phyloP scores from a whole-genome alignment of 2,888 invertebrate species.

The Acanthosepion esculentum region DNA sequence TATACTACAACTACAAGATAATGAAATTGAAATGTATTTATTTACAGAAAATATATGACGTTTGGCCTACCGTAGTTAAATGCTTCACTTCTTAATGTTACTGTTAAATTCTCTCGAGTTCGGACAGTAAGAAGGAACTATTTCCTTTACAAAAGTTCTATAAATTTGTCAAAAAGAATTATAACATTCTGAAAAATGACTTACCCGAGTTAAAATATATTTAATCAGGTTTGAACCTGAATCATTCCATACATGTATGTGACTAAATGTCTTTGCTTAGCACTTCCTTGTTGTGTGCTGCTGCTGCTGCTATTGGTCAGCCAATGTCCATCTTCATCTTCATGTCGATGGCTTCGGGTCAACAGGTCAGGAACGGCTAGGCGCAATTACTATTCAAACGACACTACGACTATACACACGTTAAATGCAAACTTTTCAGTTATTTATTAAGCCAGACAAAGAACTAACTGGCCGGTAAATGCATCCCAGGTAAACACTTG shows the following conservation, averaged over 20 bases:
- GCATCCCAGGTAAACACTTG: no score
- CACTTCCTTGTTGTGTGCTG: neutral
- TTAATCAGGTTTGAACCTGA: neutral
- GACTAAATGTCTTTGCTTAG: neutral
- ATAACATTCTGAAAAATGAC: neutral
- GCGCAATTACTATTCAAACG: neutral
- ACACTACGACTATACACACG: neutral
- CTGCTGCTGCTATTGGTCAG: conserved; percentile 33
- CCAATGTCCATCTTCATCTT: conserved; percentile 33
- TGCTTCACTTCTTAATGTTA: neutral
- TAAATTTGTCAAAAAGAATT: neutral
- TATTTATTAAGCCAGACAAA: neutral
- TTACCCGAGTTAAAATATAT: neutral
- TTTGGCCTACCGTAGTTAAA: neutral
- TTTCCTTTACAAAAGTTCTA: neutral
- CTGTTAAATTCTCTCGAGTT: neutral
- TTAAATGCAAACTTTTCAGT: neutral
- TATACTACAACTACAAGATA: neutral
- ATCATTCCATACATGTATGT: neutral
- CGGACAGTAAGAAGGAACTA: neutral
- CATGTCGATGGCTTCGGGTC: neutral
- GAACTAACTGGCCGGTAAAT: neutral
- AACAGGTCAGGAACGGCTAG: conserved; percentile 33
- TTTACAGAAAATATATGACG: neutral
- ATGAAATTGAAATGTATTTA: neutral